These are phyloP conservation scores for Eulemur macaco DNA, from an alignment of 2,113 vertebrate species.

Conservation along the genomic window DNA sequence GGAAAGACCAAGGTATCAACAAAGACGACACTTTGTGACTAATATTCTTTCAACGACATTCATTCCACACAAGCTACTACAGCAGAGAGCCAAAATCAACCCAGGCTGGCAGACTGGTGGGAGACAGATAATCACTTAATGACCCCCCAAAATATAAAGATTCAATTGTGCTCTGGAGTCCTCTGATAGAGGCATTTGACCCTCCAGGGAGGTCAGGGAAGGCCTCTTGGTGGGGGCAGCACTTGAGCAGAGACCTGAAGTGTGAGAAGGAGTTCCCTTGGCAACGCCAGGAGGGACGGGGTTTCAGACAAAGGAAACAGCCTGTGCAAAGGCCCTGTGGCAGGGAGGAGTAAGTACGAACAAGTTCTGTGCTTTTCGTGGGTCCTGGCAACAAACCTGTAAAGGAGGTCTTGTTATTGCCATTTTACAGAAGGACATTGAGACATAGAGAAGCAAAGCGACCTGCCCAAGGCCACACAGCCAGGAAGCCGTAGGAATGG, in stretches of 20 bases:
- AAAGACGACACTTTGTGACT: not conserved
- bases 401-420: not conserved
- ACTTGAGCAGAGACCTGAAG: not conserved
- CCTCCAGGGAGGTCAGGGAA: not conserved
- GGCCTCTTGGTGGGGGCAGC: not conserved
- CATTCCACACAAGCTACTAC: not conserved
- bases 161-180: not conserved
- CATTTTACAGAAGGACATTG: not conserved
- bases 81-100: not conserved
- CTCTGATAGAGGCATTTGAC: not conserved
- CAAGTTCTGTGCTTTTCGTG: not conserved
- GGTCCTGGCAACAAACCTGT: not conserved
- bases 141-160: not conserved
- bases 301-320: not conserved
- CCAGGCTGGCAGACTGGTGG: not conserved
- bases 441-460: not conserved
- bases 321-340: slow-evolving; percentile 20
- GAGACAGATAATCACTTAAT: not conserved
- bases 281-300: not conserved
- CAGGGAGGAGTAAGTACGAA: not conserved
- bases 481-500: not conserved
- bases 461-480: not conserved
- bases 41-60: not conserved
- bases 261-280: not conserved
- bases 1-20: not conserved